A percentile compares a stretch with the other conserved stretches of the same genome.
Conservation (phyloP, 2,113 vertebrate species). For the Blennius ocellaris region DNA sequence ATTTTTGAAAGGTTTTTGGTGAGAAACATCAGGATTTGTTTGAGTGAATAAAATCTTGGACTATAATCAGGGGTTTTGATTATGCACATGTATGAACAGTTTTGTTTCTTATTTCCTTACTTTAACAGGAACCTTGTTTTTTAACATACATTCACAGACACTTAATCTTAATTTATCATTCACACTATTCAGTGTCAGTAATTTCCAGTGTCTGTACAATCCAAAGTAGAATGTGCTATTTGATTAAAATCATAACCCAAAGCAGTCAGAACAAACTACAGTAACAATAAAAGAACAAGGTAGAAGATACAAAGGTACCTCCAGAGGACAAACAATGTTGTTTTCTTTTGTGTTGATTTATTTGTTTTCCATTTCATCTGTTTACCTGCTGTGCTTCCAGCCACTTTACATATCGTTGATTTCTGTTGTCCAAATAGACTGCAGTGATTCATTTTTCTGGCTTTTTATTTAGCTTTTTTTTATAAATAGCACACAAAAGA, state of each 20-base stretch:
- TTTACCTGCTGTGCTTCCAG: constrained; percentile 50
- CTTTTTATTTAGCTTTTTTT: constrained; percentile 67
- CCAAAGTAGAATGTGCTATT: constrained; percentile 13
- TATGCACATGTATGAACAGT: no score
- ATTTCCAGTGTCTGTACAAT: constrained; percentile 27
- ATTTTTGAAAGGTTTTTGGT: no score
- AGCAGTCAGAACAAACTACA: constrained; percentile 31
- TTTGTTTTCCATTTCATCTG: constrained; percentile 69
- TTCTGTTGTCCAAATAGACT: constrained; percentile 64
- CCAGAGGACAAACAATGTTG: constrained; percentile 66
- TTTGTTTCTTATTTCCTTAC: no score
- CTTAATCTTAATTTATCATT: no score
- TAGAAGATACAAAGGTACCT: constrained; percentile 46
- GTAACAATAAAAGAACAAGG: constrained; percentile 35
- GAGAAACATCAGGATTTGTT: no score
- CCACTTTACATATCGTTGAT: constrained; percentile 78
- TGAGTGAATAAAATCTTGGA: no score
- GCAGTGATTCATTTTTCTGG: constrained; percentile 65
- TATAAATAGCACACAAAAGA: constrained; percentile 52
- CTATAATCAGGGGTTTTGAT: no score
- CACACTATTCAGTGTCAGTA: constrained; percentile 2
- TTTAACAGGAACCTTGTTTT: no score
- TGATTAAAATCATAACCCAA: constrained; percentile 26
- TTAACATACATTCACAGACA: no score
- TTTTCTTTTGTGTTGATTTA: constrained; percentile 67